Evolutionary conservation across 2,113 vertebrate species (phyloP).

Genomic region (Festucalex cinctus): DNA sequence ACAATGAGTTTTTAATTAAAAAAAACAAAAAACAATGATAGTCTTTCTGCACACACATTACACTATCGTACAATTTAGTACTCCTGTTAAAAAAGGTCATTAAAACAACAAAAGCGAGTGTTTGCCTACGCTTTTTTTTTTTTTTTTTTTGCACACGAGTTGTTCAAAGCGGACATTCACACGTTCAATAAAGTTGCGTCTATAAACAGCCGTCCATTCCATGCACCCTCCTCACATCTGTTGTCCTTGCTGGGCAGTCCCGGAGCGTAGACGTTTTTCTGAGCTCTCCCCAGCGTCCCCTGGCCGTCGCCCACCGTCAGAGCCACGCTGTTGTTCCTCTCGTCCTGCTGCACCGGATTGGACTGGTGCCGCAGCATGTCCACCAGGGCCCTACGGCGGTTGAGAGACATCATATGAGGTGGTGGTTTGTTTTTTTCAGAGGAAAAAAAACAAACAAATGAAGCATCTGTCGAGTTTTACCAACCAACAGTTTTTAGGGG

Average conservation of each 20-base stretch:
- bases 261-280: constrained; percentile 83
- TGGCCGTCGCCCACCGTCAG: constrained; percentile 74
- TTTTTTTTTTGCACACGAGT: neutral
- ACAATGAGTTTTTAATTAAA: neutral
- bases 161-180: constrained; percentile 2
- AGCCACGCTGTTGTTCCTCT: constrained; percentile 84
- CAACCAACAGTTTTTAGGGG: too few relatives aligned
- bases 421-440: too few relatives aligned
- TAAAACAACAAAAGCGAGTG: neutral
- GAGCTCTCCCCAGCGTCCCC: constrained; percentile 78
- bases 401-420: neutral
- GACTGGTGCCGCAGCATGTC: constrained; percentile 89
- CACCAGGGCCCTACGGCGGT: constrained; percentile 79
- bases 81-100: neutral
- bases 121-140: neutral
- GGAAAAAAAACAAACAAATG: too few relatives aligned
- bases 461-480: neutral
- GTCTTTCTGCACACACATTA: neutral
- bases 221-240: constrained; percentile 77
- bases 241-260: constrained; percentile 81
- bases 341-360: constrained; percentile 78
- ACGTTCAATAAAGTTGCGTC: constrained; percentile 8
- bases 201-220: neutral
- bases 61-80: neutral
- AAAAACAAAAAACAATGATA: neutral